Conservation (phyloP, 2,113 vertebrate species). For the Pelusios castaneus region DNA sequence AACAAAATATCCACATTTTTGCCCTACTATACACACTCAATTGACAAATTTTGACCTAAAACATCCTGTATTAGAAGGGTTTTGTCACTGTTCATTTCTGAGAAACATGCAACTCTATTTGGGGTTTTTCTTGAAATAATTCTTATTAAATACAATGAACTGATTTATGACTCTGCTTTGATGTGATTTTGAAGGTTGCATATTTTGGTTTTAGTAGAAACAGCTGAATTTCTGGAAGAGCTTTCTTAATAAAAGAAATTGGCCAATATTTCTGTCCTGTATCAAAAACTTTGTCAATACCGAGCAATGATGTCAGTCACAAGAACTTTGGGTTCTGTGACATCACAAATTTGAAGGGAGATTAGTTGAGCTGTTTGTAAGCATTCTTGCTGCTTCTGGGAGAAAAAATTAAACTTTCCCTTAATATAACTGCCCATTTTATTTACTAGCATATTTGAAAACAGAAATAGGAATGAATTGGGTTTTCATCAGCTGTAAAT, state of each 20-base stretch:
- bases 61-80: background rate
- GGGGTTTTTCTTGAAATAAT: slow-evolving; percentile 31
- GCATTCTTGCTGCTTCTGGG: slow-evolving; percentile 47
- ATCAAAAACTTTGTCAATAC: slow-evolving; percentile 52
- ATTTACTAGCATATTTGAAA: slow-evolving; percentile 31
- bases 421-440: slow-evolving; percentile 35
- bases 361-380: slow-evolving; percentile 36
- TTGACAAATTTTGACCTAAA: background rate
- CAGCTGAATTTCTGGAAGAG: slow-evolving; percentile 20
- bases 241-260: slow-evolving; percentile 21
- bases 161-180: slow-evolving; percentile 48
- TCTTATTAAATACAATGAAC: slow-evolving; percentile 33
- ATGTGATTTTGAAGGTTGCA: slow-evolving; percentile 57
- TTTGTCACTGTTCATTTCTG: slow-evolving; percentile 19
- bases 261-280: slow-evolving; percentile 39
- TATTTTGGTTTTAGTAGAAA: slow-evolving; percentile 45
- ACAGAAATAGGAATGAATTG: background rate
- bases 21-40: background rate
- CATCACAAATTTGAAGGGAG: slow-evolving; percentile 26
- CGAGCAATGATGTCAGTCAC: slow-evolving; percentile 2
- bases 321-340: slow-evolving; percentile 62
- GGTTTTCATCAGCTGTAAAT: background rate
- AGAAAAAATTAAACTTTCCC: background rate
- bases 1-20: fast-evolving
- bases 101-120: slow-evolving; percentile 44